Evolutionary conservation across 2,797 vertebrate species (phyloP), one percentile per base, ranked within the genome.

Genomic region (Psittacula derbiana): DNA sequence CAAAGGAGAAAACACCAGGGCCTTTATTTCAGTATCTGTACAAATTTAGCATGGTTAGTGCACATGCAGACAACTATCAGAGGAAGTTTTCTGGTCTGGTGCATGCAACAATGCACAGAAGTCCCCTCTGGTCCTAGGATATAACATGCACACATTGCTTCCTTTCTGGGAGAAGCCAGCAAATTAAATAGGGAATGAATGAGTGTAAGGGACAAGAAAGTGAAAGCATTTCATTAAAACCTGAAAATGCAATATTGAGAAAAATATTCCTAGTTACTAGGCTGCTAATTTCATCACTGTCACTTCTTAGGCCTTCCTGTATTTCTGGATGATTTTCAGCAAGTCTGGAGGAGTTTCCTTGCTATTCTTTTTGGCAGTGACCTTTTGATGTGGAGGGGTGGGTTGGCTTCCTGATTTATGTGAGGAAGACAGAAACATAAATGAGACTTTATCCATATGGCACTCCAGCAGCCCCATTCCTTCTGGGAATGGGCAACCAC

Each of bases 201-300:
- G 31, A 60, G 14, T 14, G 24, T 11, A 13, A 88, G 17, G 49
- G 21, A 78, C 28, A 72, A 90, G n/a, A 81, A 90, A 80, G 15
- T 33, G 23, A 95, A 90, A 84, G 6, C 19, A 89, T 87, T 85
- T 66, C 19, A 76, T 76, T 80, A 60, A 70, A 86, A 50, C 12
- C 2, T 6, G 66, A 64, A 82, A 66, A 61, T 15, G 15, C 4
- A 25, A 61, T 49, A 67, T 4, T 70, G 31, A 88, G 43, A 73
- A 57, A 90, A 86, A 84, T 13, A 33, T 41, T 43, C 28, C 6
- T 40, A 41, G 50, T 69, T 75, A 80, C 8, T 21, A 61, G 38
- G 47, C 47, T 94, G 66, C 18, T 84, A 25, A 84, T 90, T 89
- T 81, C 31, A 75, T 86, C 88, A 33, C 43, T 87, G 43, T 50